Percentiles rank a stretch among this genome's conserved stretches.
phyloP scores from a whole-genome alignment of 2,113 vertebrate genomes.

The Echinops telfairi region DNA sequence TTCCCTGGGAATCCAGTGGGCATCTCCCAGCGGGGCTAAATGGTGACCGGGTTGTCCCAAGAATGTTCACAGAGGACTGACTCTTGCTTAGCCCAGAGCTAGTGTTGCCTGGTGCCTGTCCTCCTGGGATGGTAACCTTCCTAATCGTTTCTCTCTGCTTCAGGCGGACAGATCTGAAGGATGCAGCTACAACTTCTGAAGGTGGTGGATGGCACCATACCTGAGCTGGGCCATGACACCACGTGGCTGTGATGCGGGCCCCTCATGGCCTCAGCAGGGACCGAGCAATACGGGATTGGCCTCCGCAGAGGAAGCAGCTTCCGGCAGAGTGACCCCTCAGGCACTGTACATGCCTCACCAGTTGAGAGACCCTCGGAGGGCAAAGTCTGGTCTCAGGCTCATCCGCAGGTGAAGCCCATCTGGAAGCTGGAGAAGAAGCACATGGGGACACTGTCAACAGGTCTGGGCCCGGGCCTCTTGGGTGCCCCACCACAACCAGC shows the following conservation, averaged over 20 bases:
- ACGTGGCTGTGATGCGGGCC: conserved; percentile 82
- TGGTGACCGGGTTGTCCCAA: neutral
- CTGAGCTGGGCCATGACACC: conserved; percentile 60
- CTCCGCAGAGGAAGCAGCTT: conserved; percentile 71
- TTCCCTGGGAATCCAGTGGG: neutral
- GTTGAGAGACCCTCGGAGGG: conserved; percentile 57
- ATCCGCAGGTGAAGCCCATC: conserved; percentile 82
- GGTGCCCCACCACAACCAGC: conserved; percentile 81
- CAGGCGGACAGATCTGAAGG: conserved; percentile 71
- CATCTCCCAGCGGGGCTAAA: neutral
- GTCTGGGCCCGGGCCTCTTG: conserved; percentile 76
- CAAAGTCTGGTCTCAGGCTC: conserved; percentile 57
- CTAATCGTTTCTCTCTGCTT: conserved; percentile 62
- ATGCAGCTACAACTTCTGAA: conserved; percentile 71
- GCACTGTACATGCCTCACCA: conserved; percentile 18
- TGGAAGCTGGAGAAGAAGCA: conserved; percentile 84
- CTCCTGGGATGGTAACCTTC: neutral
- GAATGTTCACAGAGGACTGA: neutral
- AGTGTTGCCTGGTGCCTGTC: neutral
- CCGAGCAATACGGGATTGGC: conserved; percentile 76
- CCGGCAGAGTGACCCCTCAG: conserved; percentile 58
- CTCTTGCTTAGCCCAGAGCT: neutral
- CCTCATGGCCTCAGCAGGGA: conserved; percentile 87
- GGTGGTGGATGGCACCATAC: neutral
- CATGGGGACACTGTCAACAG: conserved; percentile 76